Evolutionary conservation across 1,140 invertebrate genomes (phyloP).

Genomic region (Yoshiicerus persimilis): DNA sequence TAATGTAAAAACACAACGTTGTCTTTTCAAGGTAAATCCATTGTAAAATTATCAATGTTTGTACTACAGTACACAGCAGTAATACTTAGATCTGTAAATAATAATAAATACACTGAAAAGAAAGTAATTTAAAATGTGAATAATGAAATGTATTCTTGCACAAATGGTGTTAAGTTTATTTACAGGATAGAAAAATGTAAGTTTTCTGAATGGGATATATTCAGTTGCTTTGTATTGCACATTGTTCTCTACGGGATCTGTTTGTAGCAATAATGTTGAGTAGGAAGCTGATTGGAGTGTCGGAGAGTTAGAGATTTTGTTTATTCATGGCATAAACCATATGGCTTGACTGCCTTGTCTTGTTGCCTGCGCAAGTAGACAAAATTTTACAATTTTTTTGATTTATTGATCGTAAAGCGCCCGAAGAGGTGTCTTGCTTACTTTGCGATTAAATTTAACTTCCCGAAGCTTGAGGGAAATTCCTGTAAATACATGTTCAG

Average conservation of each 20-base stretch:
- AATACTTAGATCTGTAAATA: no score
- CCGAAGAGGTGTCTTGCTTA: neutral
- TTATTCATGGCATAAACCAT: neutral
- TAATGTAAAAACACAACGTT: no score
- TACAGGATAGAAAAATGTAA: no score
- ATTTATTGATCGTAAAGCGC: neutral
- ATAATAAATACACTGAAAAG: no score
- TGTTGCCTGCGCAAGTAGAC: neutral
- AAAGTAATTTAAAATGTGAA: no score
- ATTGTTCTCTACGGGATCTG: neutral
- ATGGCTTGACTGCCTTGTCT: neutral
- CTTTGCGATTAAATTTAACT: conserved; percentile 2
- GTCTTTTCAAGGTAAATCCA: no score
- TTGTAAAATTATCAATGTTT: no score
- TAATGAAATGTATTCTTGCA: no score
- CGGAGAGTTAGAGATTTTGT: neutral
- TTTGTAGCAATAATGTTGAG: neutral
- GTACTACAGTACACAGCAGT: no score
- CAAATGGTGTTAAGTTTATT: no score
- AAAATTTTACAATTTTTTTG: neutral
- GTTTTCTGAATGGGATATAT: neutral
- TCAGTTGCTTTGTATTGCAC: neutral
- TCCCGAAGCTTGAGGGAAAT: neutral
- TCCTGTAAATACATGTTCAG: neutral
- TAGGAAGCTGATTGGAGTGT: neutral